Evolutionary conservation across 2,888 invertebrate genomes (phyloP).

Genomic region (Odontocolon sp.): DNA sequence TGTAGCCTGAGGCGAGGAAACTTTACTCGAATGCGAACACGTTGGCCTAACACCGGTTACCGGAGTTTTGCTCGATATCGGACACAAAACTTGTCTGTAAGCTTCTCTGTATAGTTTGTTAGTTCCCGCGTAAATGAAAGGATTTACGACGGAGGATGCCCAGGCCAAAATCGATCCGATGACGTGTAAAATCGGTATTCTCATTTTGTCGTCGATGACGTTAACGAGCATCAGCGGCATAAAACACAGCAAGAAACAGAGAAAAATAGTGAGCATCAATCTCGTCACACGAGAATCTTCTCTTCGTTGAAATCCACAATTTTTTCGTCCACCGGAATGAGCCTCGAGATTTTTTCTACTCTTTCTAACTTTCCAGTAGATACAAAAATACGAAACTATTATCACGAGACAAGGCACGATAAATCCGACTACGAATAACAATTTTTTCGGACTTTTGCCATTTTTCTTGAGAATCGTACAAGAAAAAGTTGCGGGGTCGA

Average conservation of each 20-base stretch:
- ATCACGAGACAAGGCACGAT: conserved; percentile 92
- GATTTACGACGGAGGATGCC: conserved; percentile 95
- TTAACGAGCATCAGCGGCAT: conserved; percentile 94
- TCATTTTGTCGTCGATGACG: conserved; percentile 90
- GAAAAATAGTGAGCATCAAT: conserved; percentile 93
- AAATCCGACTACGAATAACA: conserved; percentile 91
- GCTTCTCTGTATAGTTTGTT: conserved; percentile 89
- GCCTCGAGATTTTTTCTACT: conserved; percentile 88
- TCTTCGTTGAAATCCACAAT: conserved; percentile 81
- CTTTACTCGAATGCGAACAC: conserved; percentile 76
- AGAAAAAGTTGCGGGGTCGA: conserved; percentile 91
- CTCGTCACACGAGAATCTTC: conserved; percentile 92
- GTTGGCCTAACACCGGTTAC: conserved; percentile 66
- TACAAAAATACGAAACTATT: conserved; percentile 92
- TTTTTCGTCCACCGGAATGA: conserved; percentile 84
- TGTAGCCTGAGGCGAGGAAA: conserved; percentile 72
- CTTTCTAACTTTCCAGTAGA: conserved; percentile 89
- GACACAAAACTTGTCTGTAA: conserved; percentile 77
- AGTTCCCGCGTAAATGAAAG: conserved; percentile 94
- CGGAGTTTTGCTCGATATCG: conserved; percentile 66
- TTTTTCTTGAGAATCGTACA: conserved; percentile 93
- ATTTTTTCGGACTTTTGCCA: conserved; percentile 91
- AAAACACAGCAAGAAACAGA: conserved; percentile 93
- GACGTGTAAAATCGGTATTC: conserved; percentile 89
- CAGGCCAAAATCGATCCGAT: conserved; percentile 93